These are phyloP conservation scores for Steinernema khuongi DNA, from an alignment of 1,140 invertebrate genomes.

Conservation along the genomic window DNA sequence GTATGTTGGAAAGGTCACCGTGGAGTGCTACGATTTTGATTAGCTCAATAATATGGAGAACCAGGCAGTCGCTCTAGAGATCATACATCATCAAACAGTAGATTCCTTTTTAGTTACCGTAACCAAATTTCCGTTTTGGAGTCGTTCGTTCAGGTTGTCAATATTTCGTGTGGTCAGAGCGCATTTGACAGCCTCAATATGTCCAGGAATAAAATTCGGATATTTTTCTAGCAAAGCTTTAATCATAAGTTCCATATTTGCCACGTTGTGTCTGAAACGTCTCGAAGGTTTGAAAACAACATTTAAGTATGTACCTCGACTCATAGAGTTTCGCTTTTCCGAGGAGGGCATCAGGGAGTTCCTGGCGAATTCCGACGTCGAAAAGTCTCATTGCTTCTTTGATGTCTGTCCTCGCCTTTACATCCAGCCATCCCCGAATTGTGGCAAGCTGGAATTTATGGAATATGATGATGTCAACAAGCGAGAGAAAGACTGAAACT, in stretches of 20 bases:
- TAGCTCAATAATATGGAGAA: neutral
- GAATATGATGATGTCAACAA: neutral
- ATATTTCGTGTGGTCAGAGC: neutral
- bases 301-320: neutral
- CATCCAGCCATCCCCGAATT: neutral
- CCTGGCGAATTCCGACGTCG: neutral
- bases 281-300: neutral
- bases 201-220: neutral
- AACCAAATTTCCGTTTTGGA: neutral
- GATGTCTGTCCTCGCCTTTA: neutral
- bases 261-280: conserved; percentile 6
- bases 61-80: neutral
- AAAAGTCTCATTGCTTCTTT: neutral
- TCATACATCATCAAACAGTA: neutral
- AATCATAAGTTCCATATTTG: neutral
- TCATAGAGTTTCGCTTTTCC: conserved; percentile 9
- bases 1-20: neutral
- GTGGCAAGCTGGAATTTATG: neutral
- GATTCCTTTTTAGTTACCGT: neutral
- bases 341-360: neutral
- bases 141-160: neutral
- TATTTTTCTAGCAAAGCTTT: conserved; percentile 8
- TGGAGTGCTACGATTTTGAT: neutral
- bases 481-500: no score
- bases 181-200: neutral